Evolutionary conservation across 2,888 invertebrate species (phyloP), one percentile per base, ranked within the genome.

Genomic region (Pelosia muscerda): DNA sequence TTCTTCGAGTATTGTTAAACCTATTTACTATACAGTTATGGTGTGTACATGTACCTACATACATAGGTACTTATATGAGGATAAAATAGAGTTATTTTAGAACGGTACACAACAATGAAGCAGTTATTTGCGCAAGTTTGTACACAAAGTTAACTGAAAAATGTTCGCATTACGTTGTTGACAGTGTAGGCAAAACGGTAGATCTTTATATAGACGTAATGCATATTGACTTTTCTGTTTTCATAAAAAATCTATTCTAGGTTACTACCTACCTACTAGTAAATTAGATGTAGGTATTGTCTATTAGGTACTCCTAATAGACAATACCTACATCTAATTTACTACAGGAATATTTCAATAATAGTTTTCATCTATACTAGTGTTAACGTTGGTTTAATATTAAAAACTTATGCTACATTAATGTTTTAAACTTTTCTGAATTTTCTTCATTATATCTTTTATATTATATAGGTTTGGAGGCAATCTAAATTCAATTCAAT

Each of bases 61-160:
- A 56, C 23, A 25, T n/a, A n/a, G n/a, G n/a, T 19, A 19, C 10
- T 10, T 6, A 19, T n/a, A 42, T 42, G 56, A 55, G 26, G 64
- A 56, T 61, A 49, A 61, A 61, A 26, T 49, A 26, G n/a, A n/a
- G 61, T 22, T 62, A 38, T 61, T 61, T 61, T 19, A 61, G 42
- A 15, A 61, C 3, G 22, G 28, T 28, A 53, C 53, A 53, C 11
- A 28, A 28, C 25, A 42, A 6, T 38, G 38, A 64, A 42, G 42
- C n/a, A 13, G 34, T 57, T 58, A 49, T 58, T 57, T 64, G 28
- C 22, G 49, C 23, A 65, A 49, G 6, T 42, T 19, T 13, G 23
- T 57, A 55, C 11, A 22, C 22, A 64, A 34, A 64, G 19, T 57
- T 42, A 13, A 22, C 56, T 38, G 23, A 53, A 54, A 64, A 57